These are phyloP conservation scores for Bradypodion ventrale DNA, from an alignment of 2,797 vertebrate species.

Conservation along the genomic window DNA sequence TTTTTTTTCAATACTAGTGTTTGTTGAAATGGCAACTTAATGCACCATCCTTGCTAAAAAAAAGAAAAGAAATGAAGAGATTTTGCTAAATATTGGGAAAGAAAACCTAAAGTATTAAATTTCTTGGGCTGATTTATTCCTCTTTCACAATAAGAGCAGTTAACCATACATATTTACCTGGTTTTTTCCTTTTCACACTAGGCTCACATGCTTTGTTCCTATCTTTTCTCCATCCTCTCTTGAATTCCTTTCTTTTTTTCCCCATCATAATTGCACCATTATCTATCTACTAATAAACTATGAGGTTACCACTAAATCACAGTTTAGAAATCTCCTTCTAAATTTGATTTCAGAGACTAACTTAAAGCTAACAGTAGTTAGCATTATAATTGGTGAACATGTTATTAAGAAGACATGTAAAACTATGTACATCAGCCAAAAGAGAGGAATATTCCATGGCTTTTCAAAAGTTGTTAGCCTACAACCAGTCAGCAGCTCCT, in stretches of 20 bases:
- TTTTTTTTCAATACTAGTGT: neutral
- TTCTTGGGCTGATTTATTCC: accelerated
- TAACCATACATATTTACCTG: neutral
- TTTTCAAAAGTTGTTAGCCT: neutral
- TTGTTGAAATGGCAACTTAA: neutral
- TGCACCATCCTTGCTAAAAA: neutral
- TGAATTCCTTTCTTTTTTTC: neutral
- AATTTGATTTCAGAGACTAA: neutral
- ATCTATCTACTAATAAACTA: neutral
- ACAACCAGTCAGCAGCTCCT: neutral
- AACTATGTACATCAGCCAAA: no score
- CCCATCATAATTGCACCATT: neutral
- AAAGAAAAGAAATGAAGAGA: no score
- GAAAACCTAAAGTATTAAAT: neutral
- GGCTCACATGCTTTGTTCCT: neutral
- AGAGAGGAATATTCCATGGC: neutral
- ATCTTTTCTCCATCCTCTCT: neutral
- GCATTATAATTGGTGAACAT: no score
- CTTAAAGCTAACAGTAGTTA: neutral
- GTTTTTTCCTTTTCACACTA: neutral
- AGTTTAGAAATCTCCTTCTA: neutral
- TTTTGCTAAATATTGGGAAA: neutral
- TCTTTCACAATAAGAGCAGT: neutral
- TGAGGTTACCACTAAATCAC: neutral
- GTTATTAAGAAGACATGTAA: neutral